Percentiles rank a stretch among this genome's conserved stretches.
Evolutionary conservation across 2,797 vertebrate genomes (phyloP).

Genomic region (Epinephelus coioides): DNA sequence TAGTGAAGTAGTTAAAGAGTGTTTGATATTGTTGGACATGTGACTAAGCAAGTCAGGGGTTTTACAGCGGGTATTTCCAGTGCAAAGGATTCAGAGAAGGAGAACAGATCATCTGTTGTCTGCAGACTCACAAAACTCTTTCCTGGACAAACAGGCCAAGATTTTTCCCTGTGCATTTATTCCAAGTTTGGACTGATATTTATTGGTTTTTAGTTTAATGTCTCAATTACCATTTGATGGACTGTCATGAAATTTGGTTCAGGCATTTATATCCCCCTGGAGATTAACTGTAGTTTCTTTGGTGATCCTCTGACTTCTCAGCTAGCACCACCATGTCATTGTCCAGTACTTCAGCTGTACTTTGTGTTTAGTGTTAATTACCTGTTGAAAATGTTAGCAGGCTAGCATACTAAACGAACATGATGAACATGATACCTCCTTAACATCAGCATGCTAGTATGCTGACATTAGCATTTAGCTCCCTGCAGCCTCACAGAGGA

Average conservation of each 20-base stretch:
- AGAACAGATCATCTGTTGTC: constrained; percentile 15
- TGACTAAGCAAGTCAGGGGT: neutral
- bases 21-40: neutral
- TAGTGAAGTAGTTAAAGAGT: constrained; percentile 1
- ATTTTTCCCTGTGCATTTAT: neutral
- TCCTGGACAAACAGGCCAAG: neutral
- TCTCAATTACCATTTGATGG: neutral
- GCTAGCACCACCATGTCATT: neutral
- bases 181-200: neutral
- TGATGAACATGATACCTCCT: neutral
- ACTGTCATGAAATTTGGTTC: neutral
- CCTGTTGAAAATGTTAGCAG: neutral
- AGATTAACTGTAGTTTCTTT: neutral
- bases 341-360: neutral
- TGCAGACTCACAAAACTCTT: neutral
- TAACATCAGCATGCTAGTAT: neutral
- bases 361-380: neutral
- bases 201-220: neutral
- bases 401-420: neutral
- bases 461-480: neutral
- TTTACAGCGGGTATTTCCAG: neutral
- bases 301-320: neutral
- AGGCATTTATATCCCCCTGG: neutral
- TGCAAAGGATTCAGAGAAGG: constrained; percentile 8
- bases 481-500: neutral